Conservation (phyloP, 2,888 invertebrate species). For the Melikaiella ostensackeni region DNA sequence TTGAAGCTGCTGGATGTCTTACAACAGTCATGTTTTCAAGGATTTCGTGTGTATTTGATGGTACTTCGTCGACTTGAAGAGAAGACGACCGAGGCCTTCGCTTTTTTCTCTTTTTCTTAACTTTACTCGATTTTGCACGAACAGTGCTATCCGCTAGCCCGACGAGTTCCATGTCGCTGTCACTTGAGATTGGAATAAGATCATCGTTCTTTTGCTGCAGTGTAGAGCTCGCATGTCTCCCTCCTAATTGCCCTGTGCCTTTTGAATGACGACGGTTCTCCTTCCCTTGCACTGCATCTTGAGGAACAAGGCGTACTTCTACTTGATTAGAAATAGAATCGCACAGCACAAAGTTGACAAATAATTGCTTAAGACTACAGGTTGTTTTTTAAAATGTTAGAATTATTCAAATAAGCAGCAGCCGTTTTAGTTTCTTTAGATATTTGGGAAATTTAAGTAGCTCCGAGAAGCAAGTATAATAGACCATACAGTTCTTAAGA, state of each 20-base stretch:
- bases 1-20: constrained; percentile 45
- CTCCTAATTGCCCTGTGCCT: constrained; percentile 59
- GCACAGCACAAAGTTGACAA: not conserved
- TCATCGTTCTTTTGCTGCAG: constrained; percentile 71
- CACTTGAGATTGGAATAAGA: constrained; percentile 73
- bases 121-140: constrained; percentile 52
- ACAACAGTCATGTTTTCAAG: constrained; percentile 6
- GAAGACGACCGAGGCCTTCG: constrained; percentile 54
- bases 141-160: constrained; percentile 63
- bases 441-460: not conserved
- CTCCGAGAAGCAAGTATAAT: not conserved
- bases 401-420: not conserved
- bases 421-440: not conserved
- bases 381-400: not conserved
- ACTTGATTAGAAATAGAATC: constrained; percentile 63
- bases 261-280: constrained; percentile 71
- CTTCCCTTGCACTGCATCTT: constrained; percentile 74
- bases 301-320: constrained; percentile 69
- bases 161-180: constrained; percentile 73
- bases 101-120: constrained; percentile 66
- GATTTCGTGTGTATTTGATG: not conserved
- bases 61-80: not conserved
- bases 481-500: not conserved
- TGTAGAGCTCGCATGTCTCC: constrained; percentile 60
- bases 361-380: not conserved